Evolutionary conservation across 2,113 vertebrate species (phyloP), one percentile per base, ranked within the genome.

Genomic region (Lonchura striata): DNA sequence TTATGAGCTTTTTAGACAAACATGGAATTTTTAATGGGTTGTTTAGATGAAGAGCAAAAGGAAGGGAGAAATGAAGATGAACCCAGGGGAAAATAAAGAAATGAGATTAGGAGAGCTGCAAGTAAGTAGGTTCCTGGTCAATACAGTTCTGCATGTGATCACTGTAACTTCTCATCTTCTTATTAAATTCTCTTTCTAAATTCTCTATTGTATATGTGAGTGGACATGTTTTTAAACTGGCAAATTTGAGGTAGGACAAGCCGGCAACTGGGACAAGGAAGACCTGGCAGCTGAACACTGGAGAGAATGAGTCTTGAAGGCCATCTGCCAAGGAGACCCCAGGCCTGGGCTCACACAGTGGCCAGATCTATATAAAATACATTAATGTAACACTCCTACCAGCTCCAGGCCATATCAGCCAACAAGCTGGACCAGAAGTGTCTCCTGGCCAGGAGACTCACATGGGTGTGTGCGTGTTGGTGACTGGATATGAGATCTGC

Each of bases 341-440:
- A 53, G 13, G 16, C 53, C 21, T 41, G 39, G 28, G 33, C 39
- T 72, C 21, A 46, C 4, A 42, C 1, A 27, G 10, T 11, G 49
- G 16, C 33, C 35, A 88, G 25, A 64, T 11, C 13, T 79, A 27
- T 2, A 0, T 2, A 37, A 54, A 59, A 9, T 8, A 54, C 1
- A 1, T 9, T 14, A 3, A 0, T 2, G 15, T 46, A 86, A 52
- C 15, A 3, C 11, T 46, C 8, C 25, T 42, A 42, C 13, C 61
- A 75, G 35, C 56, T 56, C 61, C 41, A 50, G 49, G n/a, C 15
- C 44, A 49, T 24, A 33, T 13, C 20, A 37, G 35, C 8, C 64
- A 50, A 49, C 28, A 85, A 10, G 30, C 8, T 70, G 41, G 46
- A 41, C 24, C 42, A 69, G 41, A 77, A 20, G 8, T 6, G 2